These are phyloP conservation scores for Trichosurus vulpecula DNA, from an alignment of 2,797 vertebrate species.

Conservation along the genomic window DNA sequence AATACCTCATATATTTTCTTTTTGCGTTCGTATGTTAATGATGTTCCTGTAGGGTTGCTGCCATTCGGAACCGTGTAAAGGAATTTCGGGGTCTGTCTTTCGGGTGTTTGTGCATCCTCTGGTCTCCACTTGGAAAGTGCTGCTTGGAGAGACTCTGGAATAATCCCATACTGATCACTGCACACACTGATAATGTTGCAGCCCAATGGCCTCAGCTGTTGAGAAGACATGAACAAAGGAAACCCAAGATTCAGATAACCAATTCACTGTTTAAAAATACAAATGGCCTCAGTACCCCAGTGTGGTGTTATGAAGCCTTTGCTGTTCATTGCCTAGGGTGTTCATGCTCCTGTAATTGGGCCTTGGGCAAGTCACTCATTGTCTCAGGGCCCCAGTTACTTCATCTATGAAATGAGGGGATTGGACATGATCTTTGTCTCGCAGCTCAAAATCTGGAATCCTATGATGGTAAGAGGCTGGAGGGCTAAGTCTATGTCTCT, in stretches of 20 bases:
- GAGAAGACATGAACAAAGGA: constrained; percentile 23
- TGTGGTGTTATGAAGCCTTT: background rate
- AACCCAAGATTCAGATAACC: background rate
- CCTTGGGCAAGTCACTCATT: background rate
- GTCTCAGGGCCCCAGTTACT: background rate
- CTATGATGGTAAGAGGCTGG: background rate
- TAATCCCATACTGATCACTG: constrained; percentile 89
- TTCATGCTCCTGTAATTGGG: background rate
- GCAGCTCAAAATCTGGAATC: background rate
- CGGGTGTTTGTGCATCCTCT: constrained; percentile 82
- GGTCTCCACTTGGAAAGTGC: constrained; percentile 88
- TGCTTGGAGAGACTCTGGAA: constrained; percentile 86
- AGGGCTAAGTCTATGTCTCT: background rate
- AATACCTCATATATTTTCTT: constrained; percentile 90
- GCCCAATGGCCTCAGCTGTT: constrained; percentile 88
- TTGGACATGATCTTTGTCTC: background rate
- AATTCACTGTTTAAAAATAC: background rate
- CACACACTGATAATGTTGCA: constrained; percentile 89
- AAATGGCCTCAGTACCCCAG: background rate
- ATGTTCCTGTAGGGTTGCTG: constrained; percentile 90
- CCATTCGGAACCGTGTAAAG: constrained; percentile 93
- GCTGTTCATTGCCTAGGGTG: background rate
- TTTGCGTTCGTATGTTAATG: constrained; percentile 89
- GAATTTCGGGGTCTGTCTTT: constrained; percentile 82
- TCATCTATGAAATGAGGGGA: background rate